phyloP scores from a whole-genome alignment of 2,797 vertebrate genomes.

The Xyrichtys novacula region DNA sequence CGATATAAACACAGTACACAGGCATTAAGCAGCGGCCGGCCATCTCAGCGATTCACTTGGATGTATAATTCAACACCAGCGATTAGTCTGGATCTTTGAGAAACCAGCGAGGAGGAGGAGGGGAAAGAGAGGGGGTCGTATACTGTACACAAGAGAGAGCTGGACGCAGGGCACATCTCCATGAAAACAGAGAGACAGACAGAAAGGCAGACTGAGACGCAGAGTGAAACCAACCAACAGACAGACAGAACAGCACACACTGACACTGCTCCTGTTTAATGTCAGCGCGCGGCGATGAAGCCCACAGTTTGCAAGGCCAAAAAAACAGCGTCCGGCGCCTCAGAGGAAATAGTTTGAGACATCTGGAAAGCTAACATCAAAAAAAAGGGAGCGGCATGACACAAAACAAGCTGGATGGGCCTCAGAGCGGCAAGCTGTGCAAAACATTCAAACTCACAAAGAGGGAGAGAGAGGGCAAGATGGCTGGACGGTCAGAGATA shows the following conservation, averaged over 20 bases:
- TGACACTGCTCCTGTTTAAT: conserved; percentile 80
- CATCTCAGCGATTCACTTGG: conserved; percentile 86
- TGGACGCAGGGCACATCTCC: conserved; percentile 69
- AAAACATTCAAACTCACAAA: conserved; percentile 78
- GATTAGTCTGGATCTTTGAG: conserved; percentile 85
- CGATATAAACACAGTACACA: conserved; percentile 80
- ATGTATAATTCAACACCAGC: conserved; percentile 89
- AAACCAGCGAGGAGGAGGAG: conserved; percentile 48
- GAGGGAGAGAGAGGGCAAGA: conserved; percentile 54
- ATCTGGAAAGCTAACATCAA: conserved; percentile 84
- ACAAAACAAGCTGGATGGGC: conserved; percentile 83
- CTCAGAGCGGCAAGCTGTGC: conserved; percentile 77
- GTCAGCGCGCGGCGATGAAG: conserved; percentile 75
- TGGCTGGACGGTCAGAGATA: conserved; percentile 42
- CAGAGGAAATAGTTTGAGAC: conserved; percentile 81
- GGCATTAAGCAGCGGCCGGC: conserved; percentile 78
- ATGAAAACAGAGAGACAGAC: conserved; percentile 64
- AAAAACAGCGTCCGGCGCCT: conserved; percentile 63
- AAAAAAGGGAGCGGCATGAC: conserved; percentile 74
- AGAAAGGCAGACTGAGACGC: conserved; percentile 56
- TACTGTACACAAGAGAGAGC: conserved; percentile 78
- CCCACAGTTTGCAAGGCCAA: conserved; percentile 67
- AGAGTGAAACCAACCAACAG: conserved; percentile 73
- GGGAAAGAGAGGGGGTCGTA: conserved; percentile 36
- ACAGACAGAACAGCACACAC: conserved; percentile 59